These are phyloP conservation scores for Trinectes maculatus DNA, from an alignment of 2,113 vertebrate genomes.

Conservation along the genomic window DNA sequence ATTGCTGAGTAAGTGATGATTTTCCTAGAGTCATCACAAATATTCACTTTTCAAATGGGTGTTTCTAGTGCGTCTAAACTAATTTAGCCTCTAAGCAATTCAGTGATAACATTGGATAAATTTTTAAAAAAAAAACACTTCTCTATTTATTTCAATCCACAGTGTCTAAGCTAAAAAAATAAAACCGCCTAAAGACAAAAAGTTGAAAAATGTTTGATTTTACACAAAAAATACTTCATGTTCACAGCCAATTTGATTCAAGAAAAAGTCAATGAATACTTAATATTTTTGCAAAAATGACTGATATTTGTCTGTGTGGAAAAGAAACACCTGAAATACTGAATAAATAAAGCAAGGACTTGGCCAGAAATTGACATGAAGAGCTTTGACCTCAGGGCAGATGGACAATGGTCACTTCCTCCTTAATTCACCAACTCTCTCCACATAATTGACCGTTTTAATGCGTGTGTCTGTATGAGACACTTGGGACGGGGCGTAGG, in stretches of 20 bases:
- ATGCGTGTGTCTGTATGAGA: slow-evolving; percentile 20
- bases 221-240: too few species aligned
- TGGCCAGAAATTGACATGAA: slow-evolving; percentile 50
- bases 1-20: too few species aligned
- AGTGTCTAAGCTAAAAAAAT: too few species aligned
- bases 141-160: neutral
- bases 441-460: slow-evolving; percentile 39
- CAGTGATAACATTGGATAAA: neutral
- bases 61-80: neutral
- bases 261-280: neutral
- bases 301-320: too few species aligned
- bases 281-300: too few species aligned
- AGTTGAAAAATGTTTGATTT: too few species aligned
- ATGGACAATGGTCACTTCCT: slow-evolving; percentile 73
- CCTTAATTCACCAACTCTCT: slow-evolving; percentile 51
- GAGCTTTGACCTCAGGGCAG: slow-evolving; percentile 60
- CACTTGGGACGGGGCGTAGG: neutral
- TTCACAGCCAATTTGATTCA: too few species aligned
- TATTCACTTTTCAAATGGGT: too few species aligned
- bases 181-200: too few species aligned
- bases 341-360: slow-evolving; percentile 30
- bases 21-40: too few species aligned
- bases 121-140: too few species aligned
- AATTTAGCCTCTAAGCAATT: neutral
- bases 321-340: slow-evolving; percentile 17